Conservation (phyloP, 2,888 invertebrate genomes). For the Entomobrya proxima region DNA sequence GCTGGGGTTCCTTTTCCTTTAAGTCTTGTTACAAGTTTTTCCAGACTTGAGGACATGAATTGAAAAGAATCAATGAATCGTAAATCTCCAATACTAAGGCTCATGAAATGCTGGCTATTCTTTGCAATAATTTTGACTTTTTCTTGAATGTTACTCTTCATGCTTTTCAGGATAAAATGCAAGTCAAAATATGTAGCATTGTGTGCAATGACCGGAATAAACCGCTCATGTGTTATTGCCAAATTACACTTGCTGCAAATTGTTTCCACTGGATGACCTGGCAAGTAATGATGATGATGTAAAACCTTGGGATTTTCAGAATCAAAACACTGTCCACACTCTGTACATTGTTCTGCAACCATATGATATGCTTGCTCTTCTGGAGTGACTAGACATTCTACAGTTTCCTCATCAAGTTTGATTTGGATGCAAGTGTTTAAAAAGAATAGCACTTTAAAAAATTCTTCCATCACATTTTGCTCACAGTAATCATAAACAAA, state of each 20-base stretch:
- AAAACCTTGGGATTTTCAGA: background rate
- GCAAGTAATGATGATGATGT: background rate
- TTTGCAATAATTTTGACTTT: background rate
- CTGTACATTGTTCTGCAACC: background rate
- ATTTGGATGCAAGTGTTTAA: background rate
- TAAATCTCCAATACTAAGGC: background rate
- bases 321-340: background rate
- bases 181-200: background rate
- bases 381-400: too few species aligned
- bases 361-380: background rate
- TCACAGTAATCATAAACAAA: background rate
- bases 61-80: slow-evolving; percentile 18
- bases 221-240: background rate
- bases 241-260: slow-evolving; percentile 9
- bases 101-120: slow-evolving; percentile 15
- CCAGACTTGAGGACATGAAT: background rate
- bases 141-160: background rate
- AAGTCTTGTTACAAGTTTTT: background rate
- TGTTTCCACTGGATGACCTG: background rate
- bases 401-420: background rate
- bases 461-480: background rate
- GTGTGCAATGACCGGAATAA: background rate
- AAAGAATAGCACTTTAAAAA: background rate
- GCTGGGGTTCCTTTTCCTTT: background rate
- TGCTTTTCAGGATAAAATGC: background rate